These are phyloP conservation scores for Clarias laeviceps DNA, from an alignment of 2,797 vertebrate genomes.

Conservation along the genomic window DNA sequence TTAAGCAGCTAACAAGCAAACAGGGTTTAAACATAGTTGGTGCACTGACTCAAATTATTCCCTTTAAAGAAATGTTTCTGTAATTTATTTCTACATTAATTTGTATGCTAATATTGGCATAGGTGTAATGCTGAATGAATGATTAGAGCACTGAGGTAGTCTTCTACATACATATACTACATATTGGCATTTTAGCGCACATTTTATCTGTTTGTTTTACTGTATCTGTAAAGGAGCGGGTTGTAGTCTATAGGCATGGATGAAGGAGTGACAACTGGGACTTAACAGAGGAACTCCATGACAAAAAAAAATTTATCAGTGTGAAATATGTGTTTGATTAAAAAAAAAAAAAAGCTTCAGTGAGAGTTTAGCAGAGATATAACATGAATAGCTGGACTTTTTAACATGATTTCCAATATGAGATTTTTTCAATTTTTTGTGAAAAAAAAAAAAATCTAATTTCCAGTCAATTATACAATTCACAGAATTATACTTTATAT, in stretches of 20 bases:
- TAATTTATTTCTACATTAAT: constrained; percentile 75
- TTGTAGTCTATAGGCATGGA: neutral
- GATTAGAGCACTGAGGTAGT: neutral
- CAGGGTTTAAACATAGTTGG: constrained; percentile 60
- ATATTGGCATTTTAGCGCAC: too few relatives aligned
- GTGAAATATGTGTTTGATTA: neutral
- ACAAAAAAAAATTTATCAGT: neutral
- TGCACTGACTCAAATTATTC: constrained; percentile 53
- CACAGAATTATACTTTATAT: neutral
- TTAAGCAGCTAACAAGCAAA: constrained; percentile 67
- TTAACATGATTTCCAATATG: neutral
- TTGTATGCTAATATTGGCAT: constrained; percentile 70
- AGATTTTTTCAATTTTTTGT: neutral
- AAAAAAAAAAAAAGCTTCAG: neutral
- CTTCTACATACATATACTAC: neutral
- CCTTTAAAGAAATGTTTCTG: constrained; percentile 71
- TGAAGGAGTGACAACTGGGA: neutral
- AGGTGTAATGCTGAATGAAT: constrained; percentile 46
- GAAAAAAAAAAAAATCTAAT: neutral
- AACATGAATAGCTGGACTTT: neutral
- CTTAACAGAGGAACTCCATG: neutral
- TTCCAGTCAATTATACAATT: neutral
- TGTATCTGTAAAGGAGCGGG: neutral
- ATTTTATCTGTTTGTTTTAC: too few relatives aligned
- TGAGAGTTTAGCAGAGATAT: neutral